Evolutionary conservation across 64 coral and sea anemone genomes (phyloP), one percentile per base, ranked within the genome.

Genomic region (Stichodactyla helianthus): DNA sequence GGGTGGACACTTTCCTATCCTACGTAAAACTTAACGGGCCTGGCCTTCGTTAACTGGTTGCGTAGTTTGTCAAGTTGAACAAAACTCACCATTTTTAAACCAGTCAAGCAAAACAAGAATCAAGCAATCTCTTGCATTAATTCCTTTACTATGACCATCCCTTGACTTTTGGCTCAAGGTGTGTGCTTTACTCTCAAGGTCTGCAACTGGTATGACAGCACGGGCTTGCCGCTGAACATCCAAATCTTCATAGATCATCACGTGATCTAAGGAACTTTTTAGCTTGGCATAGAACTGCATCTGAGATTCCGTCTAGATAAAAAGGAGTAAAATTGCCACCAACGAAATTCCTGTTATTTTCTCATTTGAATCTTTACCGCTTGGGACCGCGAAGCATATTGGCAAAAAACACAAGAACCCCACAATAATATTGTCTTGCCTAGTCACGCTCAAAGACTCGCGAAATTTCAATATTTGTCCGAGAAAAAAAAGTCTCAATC

Each of bases 201-300:
- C 91, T 26, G 68, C 59, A 3, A 93, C 22, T 6, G 94, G 94
- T 65, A 96, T 92, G 13, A 93, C 52, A 16, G 78, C 61, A 8
- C 88, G 88, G 53, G 94, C 88, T 82, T 85, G 88, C 11, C 77
- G 59, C 51, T 96, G 91, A 12, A 96, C 88, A 7, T 96, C 85
- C 53, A 55, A 18, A 77, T 96, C 91, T 77, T 96, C 94, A 61
- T 96, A 96, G 17, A 96, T 57, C 67, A 96, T 86, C 50, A 96
- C 94, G 71, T 93, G 94, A 31, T 90, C 91, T 18, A 88, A 86
- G 27, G 87, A 90, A 71, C 94, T 87, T 60, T 90, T 89, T 14
- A 96, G 86, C 84, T 92, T 96, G 8, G 55, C 52, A 83, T 92
- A 92, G 31, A 92, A 92, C 51, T 84, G 28, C 19, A 63, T 74